Evolutionary conservation across 2,888 invertebrate species (phyloP), one percentile per base, ranked within the genome.

Genomic region (Colletes collaris): DNA sequence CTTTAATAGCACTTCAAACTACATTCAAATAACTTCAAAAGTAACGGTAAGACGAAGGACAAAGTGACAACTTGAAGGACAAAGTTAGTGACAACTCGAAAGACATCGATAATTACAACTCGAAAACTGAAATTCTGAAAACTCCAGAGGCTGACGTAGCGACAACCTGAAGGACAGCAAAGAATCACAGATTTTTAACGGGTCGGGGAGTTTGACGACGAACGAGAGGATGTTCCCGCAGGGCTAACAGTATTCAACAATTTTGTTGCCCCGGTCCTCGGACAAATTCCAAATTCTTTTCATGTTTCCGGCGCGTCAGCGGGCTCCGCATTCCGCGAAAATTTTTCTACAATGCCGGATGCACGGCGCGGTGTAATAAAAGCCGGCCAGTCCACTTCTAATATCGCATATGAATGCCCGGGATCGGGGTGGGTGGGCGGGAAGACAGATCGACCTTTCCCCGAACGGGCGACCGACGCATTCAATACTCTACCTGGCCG

Each of bases 371-470:
- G 46, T 56, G 66, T 69, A 79, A 79, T 81, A 84, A 78, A 81
- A 62, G 66, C 59, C 63, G 71, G 69, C 65, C 64, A 70, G 76
- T 73, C 69, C 73, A 60, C 76, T 84, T 69, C 71, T 82, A 82
- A 82, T 82, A 82, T 80, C 76, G 80, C 75, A 73, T 73, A 80
- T 69, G 81, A 80, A 76, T 80, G 64, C 52, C 55, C 16, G n/a
- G 35, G 4, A 13, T 4, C 7, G 40, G 58, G n/a, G 40, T 10
- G 10, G 59, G 58, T 59, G 59, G 35, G 58, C 77, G 72, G 53
- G 53, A 81, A 74, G 79, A 81, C 79, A 59, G 70, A 78, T 81
- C 74, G 73, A 73, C 62, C 74, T 59, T 70, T 74, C 74, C 49
- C 56, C 37, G 40, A 19, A 63, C 65, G 53, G 62, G 56, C 59